phyloP scores from a whole-genome alignment of 2,113 vertebrate genomes.

The Gymnocephalus cernua region DNA sequence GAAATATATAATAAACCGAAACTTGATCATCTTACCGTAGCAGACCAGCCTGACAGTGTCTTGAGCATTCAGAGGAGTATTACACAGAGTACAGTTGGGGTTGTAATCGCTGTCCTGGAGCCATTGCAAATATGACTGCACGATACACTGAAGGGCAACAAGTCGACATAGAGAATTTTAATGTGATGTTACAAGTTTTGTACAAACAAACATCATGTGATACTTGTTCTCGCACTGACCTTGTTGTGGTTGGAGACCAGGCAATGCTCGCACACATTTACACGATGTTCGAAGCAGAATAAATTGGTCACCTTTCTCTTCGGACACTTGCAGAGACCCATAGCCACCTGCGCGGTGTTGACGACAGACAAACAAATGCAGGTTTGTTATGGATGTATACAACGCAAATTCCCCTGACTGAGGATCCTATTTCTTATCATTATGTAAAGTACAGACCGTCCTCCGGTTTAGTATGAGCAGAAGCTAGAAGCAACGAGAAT shows the following conservation, averaged over 20 bases:
- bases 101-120: conserved; percentile 96
- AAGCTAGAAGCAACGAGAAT: not conserved
- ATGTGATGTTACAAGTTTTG: not conserved
- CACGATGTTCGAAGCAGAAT: conserved; percentile 95
- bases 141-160: conserved; percentile 86
- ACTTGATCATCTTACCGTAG: conserved; percentile 85
- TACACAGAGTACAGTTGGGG: conserved; percentile 90
- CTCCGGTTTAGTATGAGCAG: not conserved
- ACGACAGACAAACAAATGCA: conserved; percentile 22
- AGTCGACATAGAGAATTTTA: conserved; percentile 9
- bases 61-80: conserved; percentile 81
- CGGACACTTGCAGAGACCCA: conserved; percentile 96
- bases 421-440: not conserved
- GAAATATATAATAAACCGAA: not conserved
- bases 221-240: conserved; percentile 79
- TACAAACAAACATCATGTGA: not conserved
- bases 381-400: not conserved
- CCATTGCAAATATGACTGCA: conserved; percentile 95
- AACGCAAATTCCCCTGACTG: not conserved
- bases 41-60: conserved; percentile 91
- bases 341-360: conserved; percentile 67
- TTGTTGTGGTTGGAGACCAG: conserved; percentile 93
- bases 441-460: not conserved
- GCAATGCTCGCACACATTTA: conserved; percentile 95
- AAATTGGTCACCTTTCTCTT: conserved; percentile 95